Percentiles rank a stretch among this genome's conserved stretches.
phyloP scores from a whole-genome alignment of 1,140 invertebrate species.

The Orius insidiosus region DNA sequence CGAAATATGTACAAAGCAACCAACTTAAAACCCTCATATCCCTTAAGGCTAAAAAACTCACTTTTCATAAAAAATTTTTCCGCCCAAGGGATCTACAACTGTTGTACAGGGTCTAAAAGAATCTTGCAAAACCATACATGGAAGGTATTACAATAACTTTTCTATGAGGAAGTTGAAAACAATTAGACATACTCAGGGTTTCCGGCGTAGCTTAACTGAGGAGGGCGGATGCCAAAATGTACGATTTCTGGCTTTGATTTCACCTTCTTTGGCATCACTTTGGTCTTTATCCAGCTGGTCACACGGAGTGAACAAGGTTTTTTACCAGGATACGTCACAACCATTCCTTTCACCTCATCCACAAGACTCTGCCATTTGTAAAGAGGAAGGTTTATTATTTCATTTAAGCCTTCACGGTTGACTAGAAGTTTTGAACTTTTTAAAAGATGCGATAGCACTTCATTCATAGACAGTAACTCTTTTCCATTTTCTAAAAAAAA shows the following conservation, averaged over 20 bases:
- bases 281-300: constrained; percentile 86
- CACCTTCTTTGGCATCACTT: constrained; percentile 20
- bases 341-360: constrained; percentile 72
- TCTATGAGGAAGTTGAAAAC: too few relatives aligned
- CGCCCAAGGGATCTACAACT: too few relatives aligned
- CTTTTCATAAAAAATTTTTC: too few relatives aligned
- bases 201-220: constrained; percentile 86
- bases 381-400: constrained; percentile 54
- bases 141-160: too few relatives aligned
- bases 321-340: constrained; percentile 75
- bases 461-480: constrained; percentile 86
- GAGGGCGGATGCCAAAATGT: constrained; percentile 87
- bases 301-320: constrained; percentile 81
- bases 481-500: constrained; percentile 67
- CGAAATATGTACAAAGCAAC: too few relatives aligned
- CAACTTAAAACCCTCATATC: too few relatives aligned
- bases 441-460: constrained; percentile 78
- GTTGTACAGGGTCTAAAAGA: too few relatives aligned
- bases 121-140: too few relatives aligned
- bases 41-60: too few relatives aligned
- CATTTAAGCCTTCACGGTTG: constrained; percentile 42
- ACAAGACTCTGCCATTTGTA: constrained; percentile 85
- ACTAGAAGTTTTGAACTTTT: constrained; percentile 57
- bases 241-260: constrained; percentile 59
- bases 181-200: constrained; percentile 78